Conservation (phyloP, 2,113 vertebrate genomes). For the Eublepharis macularius region DNA sequence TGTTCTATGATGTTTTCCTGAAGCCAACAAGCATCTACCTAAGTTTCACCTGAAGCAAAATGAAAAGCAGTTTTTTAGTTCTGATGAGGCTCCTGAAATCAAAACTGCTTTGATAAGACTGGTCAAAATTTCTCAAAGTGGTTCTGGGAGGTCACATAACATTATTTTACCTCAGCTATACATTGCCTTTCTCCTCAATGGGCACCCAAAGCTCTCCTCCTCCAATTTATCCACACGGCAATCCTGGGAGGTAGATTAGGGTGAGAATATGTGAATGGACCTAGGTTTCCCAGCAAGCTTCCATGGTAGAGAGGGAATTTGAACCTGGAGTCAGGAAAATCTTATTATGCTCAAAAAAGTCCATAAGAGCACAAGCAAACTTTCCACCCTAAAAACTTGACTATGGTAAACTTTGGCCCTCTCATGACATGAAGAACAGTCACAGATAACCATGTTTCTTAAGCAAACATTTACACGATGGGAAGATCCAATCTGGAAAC, state of each 20-base stretch:
- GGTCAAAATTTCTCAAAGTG: neutral
- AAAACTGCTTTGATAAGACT: neutral
- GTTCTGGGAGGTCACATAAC: too few species aligned
- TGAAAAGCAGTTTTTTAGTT: too few species aligned
- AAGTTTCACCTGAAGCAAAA: neutral
- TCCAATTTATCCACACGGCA: too few species aligned
- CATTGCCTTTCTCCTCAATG: too few species aligned
- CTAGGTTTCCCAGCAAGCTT: too few species aligned
- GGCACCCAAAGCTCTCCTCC: too few species aligned
- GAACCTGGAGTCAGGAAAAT: neutral
- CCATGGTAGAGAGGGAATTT: too few species aligned
- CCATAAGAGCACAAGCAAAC: neutral
- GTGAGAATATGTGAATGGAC: too few species aligned
- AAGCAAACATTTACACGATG: too few species aligned
- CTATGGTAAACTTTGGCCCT: neutral
- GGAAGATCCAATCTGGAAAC: neutral
- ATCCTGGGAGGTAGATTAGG: too few species aligned
- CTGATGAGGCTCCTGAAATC: neutral
- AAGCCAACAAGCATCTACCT: neutral
- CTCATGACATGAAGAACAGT: neutral
- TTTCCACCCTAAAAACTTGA: neutral
- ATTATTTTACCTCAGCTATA: too few species aligned
- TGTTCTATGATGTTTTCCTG: neutral
- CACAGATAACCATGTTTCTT: neutral
- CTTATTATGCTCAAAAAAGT: neutral